Percentiles rank a stretch among this genome's conserved stretches.
phyloP scores from a whole-genome alignment of 2,888 invertebrate genomes.

The Nesidiocoris tenuis region DNA sequence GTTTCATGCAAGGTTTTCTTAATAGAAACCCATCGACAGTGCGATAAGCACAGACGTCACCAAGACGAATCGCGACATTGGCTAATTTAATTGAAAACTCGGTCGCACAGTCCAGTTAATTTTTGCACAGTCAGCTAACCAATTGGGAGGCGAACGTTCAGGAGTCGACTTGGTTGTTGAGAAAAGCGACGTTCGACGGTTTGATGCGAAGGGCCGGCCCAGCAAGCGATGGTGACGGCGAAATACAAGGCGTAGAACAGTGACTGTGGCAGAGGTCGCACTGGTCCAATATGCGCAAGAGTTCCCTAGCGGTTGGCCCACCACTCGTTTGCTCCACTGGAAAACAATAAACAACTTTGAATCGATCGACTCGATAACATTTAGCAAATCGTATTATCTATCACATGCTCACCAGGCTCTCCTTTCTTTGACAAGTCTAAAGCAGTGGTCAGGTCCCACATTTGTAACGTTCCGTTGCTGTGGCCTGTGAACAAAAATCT shows the following conservation, averaged over 20 bases:
- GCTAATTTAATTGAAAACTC: too few species aligned
- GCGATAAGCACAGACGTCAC: too few species aligned
- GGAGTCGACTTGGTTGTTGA: conserved; percentile 47
- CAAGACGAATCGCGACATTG: too few species aligned
- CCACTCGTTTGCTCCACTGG: conserved; percentile 66
- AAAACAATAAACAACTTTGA: conserved; percentile 48
- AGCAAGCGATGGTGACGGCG: conserved; percentile 58
- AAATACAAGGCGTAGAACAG: conserved; percentile 76
- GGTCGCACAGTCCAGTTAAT: too few species aligned
- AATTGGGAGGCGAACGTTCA: too few species aligned
- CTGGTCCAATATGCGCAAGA: conserved; percentile 86
- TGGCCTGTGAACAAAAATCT: conserved; percentile 90
- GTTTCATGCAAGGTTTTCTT: too few species aligned
- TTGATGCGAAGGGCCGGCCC: conserved; percentile 51
- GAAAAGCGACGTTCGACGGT: conserved; percentile 53
- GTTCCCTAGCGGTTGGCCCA: conserved; percentile 89
- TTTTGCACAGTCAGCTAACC: too few species aligned
- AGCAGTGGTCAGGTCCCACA: conserved; percentile 98
- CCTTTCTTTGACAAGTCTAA: conserved; percentile 68
- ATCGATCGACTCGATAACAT: too few species aligned
- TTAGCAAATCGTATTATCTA: too few species aligned
- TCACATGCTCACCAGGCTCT: conserved; percentile 56
- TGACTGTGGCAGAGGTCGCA: conserved; percentile 86
- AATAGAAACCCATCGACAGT: too few species aligned
- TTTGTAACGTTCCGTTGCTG: conserved; percentile 87